phyloP scores from a whole-genome alignment of 2,888 invertebrate species.

The Eueremaeus valkanovi region DNA sequence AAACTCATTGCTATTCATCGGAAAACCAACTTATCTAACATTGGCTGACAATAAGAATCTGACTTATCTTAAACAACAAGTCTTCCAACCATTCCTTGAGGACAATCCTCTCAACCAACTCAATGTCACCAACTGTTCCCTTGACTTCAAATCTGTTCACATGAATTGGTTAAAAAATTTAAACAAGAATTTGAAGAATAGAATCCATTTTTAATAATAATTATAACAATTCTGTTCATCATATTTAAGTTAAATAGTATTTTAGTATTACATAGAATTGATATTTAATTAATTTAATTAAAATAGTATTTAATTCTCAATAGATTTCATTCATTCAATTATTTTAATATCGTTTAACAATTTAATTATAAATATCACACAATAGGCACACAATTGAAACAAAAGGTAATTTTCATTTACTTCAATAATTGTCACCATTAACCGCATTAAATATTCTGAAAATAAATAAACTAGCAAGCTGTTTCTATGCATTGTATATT shows the following conservation, averaged over 20 bases:
- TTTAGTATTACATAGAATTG: not conserved
- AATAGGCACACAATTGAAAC: too few species aligned
- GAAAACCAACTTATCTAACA: not conserved
- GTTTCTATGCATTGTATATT: too few species aligned
- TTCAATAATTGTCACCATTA: too few species aligned
- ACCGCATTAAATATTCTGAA: too few species aligned
- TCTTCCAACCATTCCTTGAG: not conserved
- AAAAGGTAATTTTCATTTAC: too few species aligned
- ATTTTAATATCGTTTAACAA: too few species aligned
- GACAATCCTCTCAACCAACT: not conserved
- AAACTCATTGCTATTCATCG: not conserved
- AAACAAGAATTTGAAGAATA: not conserved
- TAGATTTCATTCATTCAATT: too few species aligned
- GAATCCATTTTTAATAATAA: not conserved
- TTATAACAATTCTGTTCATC: too few species aligned
- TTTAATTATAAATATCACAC: too few species aligned
- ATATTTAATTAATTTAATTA: too few species aligned
- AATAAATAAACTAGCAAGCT: too few species aligned
- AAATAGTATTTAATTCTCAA: too few species aligned
- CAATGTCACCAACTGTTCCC: not conserved
- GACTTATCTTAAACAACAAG: not conserved
- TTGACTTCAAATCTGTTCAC: not conserved
- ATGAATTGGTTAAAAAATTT: conserved; percentile 1
- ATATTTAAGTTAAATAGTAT: not conserved
- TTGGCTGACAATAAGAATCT: not conserved